These are phyloP conservation scores for Alces alces DNA, from an alignment of 2,113 vertebrate species.

Conservation along the genomic window DNA sequence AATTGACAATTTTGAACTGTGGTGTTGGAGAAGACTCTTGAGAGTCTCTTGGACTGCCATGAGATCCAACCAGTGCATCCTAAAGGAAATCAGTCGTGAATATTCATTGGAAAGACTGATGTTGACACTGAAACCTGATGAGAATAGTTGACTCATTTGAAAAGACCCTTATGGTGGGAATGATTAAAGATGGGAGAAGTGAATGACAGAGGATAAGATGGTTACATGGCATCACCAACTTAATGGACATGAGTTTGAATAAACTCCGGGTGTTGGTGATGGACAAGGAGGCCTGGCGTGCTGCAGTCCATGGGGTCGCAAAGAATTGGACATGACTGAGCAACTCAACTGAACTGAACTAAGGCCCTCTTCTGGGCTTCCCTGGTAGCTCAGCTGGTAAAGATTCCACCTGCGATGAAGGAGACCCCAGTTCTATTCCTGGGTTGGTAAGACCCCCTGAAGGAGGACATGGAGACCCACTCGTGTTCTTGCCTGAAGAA, in stretches of 20 bases:
- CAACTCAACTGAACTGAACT: not conserved
- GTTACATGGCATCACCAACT: not conserved
- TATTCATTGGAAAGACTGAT: not conserved
- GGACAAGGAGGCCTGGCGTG: accelerated
- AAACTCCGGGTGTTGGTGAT: not conserved
- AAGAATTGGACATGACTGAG: not conserved
- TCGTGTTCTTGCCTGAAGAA: not conserved
- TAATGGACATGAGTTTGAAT: not conserved
- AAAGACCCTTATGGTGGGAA: not conserved
- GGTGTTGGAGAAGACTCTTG: not conserved
- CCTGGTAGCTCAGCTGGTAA: not conserved
- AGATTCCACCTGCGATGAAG: not conserved
- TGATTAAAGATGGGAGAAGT: not conserved
- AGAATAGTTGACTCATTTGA: not conserved
- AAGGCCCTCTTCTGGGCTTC: not conserved
- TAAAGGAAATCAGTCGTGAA: not conserved
- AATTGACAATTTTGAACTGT: not conserved
- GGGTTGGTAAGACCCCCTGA: not conserved
- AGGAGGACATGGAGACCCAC: not conserved
- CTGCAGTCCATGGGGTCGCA: not conserved
- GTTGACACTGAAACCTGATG: not conserved
- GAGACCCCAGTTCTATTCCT: not conserved
- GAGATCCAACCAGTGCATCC: not conserved
- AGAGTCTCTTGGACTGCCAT: not conserved
- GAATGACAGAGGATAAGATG: not conserved